Evolutionary conservation across 2,888 invertebrate genomes (phyloP).

Genomic region (Orchesellides sinensis): DNA sequence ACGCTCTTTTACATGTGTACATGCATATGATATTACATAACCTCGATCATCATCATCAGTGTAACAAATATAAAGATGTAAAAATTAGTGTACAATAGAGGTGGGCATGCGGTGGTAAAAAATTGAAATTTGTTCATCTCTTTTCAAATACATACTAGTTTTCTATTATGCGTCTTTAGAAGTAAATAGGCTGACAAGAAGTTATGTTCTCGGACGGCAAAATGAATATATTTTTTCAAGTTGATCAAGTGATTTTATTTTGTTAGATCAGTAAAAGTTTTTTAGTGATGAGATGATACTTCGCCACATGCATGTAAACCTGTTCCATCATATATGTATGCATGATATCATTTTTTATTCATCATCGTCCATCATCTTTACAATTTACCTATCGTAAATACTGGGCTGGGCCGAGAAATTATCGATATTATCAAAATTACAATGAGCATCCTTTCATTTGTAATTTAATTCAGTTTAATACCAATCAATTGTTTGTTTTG

Average conservation of each 20-base stretch:
- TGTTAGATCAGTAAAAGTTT: conserved; percentile 19
- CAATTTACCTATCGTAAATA: conserved; percentile 18
- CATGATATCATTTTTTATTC: conserved; percentile 42
- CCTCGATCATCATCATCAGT: not conserved
- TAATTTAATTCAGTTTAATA: conserved; percentile 5
- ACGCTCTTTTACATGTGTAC: conserved; percentile 1
- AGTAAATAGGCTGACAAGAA: not conserved
- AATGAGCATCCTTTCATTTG: conserved; percentile 5
- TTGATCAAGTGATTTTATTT: conserved; percentile 54
- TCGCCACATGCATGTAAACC: not conserved
- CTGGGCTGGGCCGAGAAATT: conserved; percentile 44
- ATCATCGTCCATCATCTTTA: not conserved
- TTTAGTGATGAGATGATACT: conserved; percentile 21
- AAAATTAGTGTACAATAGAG: not conserved
- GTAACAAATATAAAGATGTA: not conserved
- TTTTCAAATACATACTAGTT: too few relatives aligned
- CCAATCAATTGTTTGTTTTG: too few relatives aligned
- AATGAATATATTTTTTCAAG: conserved; percentile 50
- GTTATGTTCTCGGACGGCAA: conserved; percentile 25
- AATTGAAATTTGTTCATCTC: conserved; percentile 55
- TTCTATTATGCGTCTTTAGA: too few relatives aligned
- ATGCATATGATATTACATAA: conserved; percentile 3
- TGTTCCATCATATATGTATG: not conserved
- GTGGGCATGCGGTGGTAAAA: conserved; percentile 1
- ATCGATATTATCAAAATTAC: conserved; percentile 45